A percentile compares a stretch with the other conserved stretches of the same genome.
Conservation (phyloP, 2,888 invertebrate species). For the Macroteleia sp. region DNA sequence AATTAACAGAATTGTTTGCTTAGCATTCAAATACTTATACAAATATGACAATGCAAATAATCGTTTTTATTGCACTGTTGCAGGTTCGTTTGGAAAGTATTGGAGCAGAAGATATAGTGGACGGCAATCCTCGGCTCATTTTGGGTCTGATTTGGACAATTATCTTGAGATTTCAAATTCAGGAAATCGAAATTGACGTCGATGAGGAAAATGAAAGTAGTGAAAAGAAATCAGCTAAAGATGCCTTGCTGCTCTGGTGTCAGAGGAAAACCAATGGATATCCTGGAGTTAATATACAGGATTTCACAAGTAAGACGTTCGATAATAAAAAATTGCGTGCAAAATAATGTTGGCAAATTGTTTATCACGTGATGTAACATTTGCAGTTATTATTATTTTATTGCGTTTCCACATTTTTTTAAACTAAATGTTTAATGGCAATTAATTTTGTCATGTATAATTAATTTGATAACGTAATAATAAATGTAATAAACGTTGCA, state of each 20-base stretch:
- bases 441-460: too few relatives aligned
- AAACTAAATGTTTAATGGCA: too few relatives aligned
- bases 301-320: constrained; percentile 88
- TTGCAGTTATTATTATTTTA: too few relatives aligned
- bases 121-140: constrained; percentile 98
- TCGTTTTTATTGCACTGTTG: constrained; percentile 14
- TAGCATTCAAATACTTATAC: too few relatives aligned
- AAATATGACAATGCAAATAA: too few relatives aligned
- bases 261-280: constrained; percentile 99
- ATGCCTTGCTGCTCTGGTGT: constrained; percentile 98
- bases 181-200: constrained; percentile 98
- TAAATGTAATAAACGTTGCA: too few relatives aligned
- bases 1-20: too few relatives aligned
- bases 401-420: too few relatives aligned
- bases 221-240: constrained; percentile 99
- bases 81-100: constrained; percentile 98
- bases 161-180: constrained; percentile 99
- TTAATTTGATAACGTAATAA: too few relatives aligned
- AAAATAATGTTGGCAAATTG: too few relatives aligned
- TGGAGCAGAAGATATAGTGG: constrained; percentile 99
- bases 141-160: constrained; percentile 99
- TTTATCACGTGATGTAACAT: too few relatives aligned
- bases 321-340: background rate
- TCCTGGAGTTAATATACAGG: constrained; percentile 93
- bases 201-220: constrained; percentile 98